Base-by-base conservation (phyloP, 1,140 invertebrate species). In the Panagrolaimus sp. region DNA sequence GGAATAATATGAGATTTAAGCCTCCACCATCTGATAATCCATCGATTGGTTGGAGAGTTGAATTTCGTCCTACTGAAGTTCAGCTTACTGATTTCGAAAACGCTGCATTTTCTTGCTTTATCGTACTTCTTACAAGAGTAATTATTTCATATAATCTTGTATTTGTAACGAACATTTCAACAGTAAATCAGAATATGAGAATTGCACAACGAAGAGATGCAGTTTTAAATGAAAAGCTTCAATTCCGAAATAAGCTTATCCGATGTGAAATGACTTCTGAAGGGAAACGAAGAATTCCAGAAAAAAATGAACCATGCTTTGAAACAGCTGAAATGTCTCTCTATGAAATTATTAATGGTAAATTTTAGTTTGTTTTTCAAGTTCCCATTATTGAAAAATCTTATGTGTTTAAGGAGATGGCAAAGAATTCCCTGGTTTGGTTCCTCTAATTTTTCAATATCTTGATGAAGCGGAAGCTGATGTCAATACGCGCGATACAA, bases 51-150 rank as follows among this genome's bases (percentile, higher is more conserved):
- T 99, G 96, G 96, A 87, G 96, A 72, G 96, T 99, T 1, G 96
- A 99, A 86, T 99, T 99, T 86, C 88, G 96, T 53, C 94, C 96
- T 42, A 96, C 93, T 84, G 96, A 98, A 87, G 79, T 81, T 3
- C 96, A 98, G 85, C 88, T 98, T 65, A 96, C 95, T 1, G 95
- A 98, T 85, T 97, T 98, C 86, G 96, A 99, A 85, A 98, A 99
- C 86, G 94, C 96, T 7, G 95, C 95, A 2, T 92, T 93, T 76
- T 93, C 95, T 14, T 93, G 93, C 79, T 98, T 98, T 84, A 89
- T 98, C 8, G 94, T 98, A 1, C 85, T 98, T 43, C 87, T 99
- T 48, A 98, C 95, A 0, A 85, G 95, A 71, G 93, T 96, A 45
- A 96, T 98, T 75, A 86, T 98, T 20, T 93, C 93, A 13, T 98